Evolutionary conservation across 2,113 vertebrate species (phyloP), one percentile per base, ranked within the genome.

Genomic region (Empidonax traillii): DNA sequence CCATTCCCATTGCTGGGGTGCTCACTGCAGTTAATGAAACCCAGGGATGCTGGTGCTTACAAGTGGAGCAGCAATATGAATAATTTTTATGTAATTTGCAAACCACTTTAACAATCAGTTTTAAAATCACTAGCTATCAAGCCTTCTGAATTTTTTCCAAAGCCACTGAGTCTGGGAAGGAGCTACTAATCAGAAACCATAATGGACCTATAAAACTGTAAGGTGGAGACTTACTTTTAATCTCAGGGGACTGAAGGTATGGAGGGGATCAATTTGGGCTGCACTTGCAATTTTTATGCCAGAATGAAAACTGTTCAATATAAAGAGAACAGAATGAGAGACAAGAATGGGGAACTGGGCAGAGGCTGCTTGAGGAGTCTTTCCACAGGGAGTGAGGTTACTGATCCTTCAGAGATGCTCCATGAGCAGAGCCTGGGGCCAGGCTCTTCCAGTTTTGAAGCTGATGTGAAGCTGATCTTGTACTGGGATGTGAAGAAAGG

Each of bases 151-250:
- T 78, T 88, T 63, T 44, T 93, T 92, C 89, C 59, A 86, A 88
- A 81, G 51, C 18, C 59, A 65, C 52, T 72, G 79, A 83, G 10
- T 65, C 53, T 85, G 82, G 47, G 31, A 81, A 63, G 43, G 43
- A 86, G n/a, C 75, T 90, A 71, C 53, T 93, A 83, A 88, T 90
- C 79, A 85, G 83, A 91, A 61, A 85, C 63, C 10, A 43, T 66
- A 86, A 92, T 35, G 21, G 75, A 47, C 20, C 18, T 77, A 62
- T 35, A 92, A 94, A 88, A 66, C 12, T 22, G 19, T 58, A 63
- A 91, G 67, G 85, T 25, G 66, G 46, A 84, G 67, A 55, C 39
- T 59, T 77, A 63, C 35, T 84, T 88, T 80, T 84, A 87, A 85
- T 33, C 65, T 81, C 59, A 59, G 61, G 89, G 39, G 30, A 89